A percentile compares a stretch with the other conserved stretches of the same genome.
phyloP scores from a whole-genome alignment of 2,113 vertebrate species.

The Orientallactaga bullata region DNA sequence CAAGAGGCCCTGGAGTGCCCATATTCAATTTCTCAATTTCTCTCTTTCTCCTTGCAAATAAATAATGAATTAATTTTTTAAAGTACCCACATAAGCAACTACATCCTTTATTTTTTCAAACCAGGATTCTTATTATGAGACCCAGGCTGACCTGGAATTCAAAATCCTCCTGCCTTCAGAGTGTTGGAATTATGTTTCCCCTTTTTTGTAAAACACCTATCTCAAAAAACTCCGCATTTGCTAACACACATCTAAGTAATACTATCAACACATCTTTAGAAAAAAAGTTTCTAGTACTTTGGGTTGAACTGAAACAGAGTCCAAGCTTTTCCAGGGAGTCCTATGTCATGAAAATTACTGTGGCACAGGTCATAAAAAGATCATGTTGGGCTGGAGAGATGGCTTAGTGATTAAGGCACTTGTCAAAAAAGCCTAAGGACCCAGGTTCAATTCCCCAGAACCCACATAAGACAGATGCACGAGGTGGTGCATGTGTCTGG shows the following conservation, averaged over 20 bases:
- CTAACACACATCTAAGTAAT: background rate
- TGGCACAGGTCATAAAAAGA: background rate
- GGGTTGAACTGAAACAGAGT: background rate
- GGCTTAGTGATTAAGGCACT: too few relatives aligned
- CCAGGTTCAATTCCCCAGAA: too few relatives aligned
- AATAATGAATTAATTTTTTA: too few relatives aligned
- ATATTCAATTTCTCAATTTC: too few relatives aligned
- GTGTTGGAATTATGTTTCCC: background rate
- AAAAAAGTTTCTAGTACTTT: background rate
- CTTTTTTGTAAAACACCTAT: background rate
- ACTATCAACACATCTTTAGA: background rate
- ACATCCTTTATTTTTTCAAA: background rate
- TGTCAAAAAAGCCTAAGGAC: too few relatives aligned
- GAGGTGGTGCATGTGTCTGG: too few relatives aligned
- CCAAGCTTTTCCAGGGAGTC: background rate
- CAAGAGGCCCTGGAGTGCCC: too few relatives aligned
- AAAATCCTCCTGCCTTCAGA: background rate
- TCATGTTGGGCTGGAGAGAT: too few relatives aligned
- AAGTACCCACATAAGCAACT: background rate
- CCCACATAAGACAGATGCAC: too few relatives aligned
- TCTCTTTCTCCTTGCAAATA: too few relatives aligned
- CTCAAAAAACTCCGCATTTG: constrained; percentile 3
- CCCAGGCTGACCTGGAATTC: background rate
- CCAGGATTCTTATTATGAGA: background rate
- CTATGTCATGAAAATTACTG: background rate